Evolutionary conservation across 23 tunicate genomes (phyloP).

Genomic region (Styela clava): DNA sequence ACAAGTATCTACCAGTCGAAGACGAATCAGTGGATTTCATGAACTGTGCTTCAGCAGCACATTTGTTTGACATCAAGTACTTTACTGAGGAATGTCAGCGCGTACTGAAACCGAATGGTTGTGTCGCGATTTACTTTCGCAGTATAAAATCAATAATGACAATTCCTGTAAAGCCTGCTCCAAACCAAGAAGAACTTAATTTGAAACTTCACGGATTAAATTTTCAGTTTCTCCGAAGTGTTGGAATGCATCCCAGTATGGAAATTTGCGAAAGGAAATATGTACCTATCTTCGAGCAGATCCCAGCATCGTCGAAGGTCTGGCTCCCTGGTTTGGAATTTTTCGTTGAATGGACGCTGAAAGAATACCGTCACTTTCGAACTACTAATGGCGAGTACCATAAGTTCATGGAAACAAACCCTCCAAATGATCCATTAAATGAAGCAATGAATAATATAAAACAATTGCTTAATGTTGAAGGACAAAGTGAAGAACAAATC

Average conservation of each 20-base stretch:
- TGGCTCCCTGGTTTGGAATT: background rate
- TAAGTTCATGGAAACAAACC: background rate
- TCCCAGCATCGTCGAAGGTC: background rate
- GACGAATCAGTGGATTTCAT: background rate
- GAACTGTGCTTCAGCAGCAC: slow-evolving; percentile 2
- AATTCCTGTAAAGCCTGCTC: background rate
- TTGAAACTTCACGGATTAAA: background rate
- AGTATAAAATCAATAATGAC: background rate
- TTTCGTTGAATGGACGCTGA: background rate
- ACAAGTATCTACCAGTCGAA: background rate
- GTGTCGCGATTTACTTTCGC: background rate
- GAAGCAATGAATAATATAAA: background rate
- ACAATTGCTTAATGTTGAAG: background rate
- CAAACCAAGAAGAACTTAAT: background rate
- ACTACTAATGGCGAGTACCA: background rate
- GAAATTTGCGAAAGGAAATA: background rate
- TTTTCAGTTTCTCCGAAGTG: background rate
- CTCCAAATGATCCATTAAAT: background rate
- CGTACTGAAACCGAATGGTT: background rate
- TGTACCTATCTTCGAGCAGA: background rate
- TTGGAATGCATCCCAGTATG: background rate
- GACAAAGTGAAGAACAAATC: background rate
- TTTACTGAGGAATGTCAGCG: background rate
- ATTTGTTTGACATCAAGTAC: background rate
- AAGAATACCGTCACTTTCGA: background rate